A percentile compares a stretch with the other conserved stretches of the same genome.
These are phyloP conservation scores for Andrena haemorrhoa DNA, from an alignment of 2,888 invertebrate genomes.

Conservation along the genomic window DNA sequence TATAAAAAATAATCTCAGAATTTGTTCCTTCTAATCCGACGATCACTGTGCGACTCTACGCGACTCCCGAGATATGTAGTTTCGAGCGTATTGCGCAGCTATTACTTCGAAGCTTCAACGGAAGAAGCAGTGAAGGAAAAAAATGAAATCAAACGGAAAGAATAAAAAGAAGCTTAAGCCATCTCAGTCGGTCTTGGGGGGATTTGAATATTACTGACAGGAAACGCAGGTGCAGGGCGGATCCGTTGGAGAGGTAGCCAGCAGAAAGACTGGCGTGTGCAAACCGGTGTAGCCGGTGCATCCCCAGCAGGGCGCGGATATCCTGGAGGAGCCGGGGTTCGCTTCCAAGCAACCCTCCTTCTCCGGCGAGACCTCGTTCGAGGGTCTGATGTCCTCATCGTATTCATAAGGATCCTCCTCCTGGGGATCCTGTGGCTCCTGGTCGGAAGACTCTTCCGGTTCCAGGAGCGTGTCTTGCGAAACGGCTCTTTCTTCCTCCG, in stretches of 20 bases:
- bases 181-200: conserved; percentile 9
- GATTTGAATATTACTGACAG: conserved; percentile 75
- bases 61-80: not conserved
- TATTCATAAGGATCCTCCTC: conserved; percentile 85
- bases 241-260: conserved; percentile 79
- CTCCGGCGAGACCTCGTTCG: conserved; percentile 57
- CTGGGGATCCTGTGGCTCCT: conserved; percentile 70
- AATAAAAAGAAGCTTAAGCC: conserved; percentile 44
- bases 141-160: not conserved
- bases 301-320: conserved; percentile 77
- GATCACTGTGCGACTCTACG: not conserved
- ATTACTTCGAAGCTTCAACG: not conserved
- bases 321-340: conserved; percentile 51
- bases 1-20: too few species aligned
- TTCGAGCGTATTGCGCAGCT: not conserved
- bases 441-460: conserved; percentile 65
- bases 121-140: not conserved
- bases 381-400: conserved; percentile 84
- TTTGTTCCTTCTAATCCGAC: not conserved
- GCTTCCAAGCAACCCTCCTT: conserved; percentile 50
- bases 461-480: conserved; percentile 61
- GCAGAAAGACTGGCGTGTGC: conserved; percentile 80
- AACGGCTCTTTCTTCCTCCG: conserved; percentile 61
- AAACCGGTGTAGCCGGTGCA: conserved; percentile 72
- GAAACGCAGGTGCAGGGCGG: conserved; percentile 77